Evolutionary conservation across 2,797 vertebrate genomes (phyloP).

Genomic region (Odontamblyopus lacepedii): DNA sequence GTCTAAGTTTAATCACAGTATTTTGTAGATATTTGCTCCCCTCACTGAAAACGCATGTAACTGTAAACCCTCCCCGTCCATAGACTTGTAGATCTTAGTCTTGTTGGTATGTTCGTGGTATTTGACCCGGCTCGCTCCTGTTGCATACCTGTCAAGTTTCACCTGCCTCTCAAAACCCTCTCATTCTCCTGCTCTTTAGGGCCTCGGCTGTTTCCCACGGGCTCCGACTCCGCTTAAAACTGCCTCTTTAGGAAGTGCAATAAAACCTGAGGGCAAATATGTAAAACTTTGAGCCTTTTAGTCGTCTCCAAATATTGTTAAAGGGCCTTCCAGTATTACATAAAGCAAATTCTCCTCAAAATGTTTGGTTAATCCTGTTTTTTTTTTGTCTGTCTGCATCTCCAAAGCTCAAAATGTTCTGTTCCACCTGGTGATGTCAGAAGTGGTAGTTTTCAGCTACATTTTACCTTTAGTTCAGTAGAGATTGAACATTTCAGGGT

Average conservation of each 20-base stretch:
- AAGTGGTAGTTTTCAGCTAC: no score
- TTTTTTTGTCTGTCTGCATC: no score
- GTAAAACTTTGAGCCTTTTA: not conserved
- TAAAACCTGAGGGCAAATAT: not conserved
- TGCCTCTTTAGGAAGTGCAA: not conserved
- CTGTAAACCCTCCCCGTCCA: conserved; percentile 2
- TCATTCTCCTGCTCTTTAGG: conserved; percentile 4
- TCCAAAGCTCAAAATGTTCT: no score
- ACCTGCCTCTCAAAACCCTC: conserved; percentile 16
- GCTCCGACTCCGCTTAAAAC: not conserved
- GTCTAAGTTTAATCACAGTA: no score
- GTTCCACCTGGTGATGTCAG: no score
- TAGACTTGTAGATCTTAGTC: conserved; percentile 4
- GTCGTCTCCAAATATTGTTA: no score
- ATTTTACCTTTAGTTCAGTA: no score
- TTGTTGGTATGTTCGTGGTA: conserved; percentile 21
- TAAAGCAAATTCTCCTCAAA: no score
- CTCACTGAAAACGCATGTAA: not conserved
- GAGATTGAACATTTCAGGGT: no score
- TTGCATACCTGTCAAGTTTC: conserved; percentile 30
- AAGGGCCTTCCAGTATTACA: no score
- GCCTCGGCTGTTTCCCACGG: not conserved
- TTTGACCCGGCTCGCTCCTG: conserved; percentile 36
- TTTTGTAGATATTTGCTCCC: not conserved
- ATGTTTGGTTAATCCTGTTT: no score